phyloP scores from a whole-genome alignment of 2,113 vertebrate genomes.

The Oncorhynchus tshawytscha region DNA sequence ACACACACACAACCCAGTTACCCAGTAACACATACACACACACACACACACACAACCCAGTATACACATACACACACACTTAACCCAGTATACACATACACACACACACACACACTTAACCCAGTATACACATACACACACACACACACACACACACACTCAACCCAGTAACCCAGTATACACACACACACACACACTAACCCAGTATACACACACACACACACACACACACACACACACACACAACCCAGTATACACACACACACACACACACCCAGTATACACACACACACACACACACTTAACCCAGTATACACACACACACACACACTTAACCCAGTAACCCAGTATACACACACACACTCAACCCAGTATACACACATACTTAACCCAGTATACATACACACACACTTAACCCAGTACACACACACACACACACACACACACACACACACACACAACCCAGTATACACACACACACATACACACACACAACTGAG shows the following conservation, averaged over 20 bases:
- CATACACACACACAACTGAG: neutral
- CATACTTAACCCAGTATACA: neutral
- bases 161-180: too few relatives aligned
- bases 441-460: too few relatives aligned
- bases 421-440: neutral
- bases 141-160: neutral
- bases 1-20: too few relatives aligned
- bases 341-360: neutral
- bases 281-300: neutral
- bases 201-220: constrained; percentile 5
- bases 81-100: constrained; percentile 10
- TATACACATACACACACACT: neutral
- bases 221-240: neutral
- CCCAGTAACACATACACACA: too few relatives aligned
- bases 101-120: too few relatives aligned
- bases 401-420: neutral
- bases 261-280: constrained; percentile 10
- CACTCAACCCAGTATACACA: too few relatives aligned
- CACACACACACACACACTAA: too few relatives aligned
- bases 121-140: too few relatives aligned
- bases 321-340: neutral
- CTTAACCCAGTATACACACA: neutral
- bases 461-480: too few relatives aligned
- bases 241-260: neutral
- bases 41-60: neutral